Conservation (phyloP, 2,797 vertebrate genomes). For the Bradypodion ventrale region DNA sequence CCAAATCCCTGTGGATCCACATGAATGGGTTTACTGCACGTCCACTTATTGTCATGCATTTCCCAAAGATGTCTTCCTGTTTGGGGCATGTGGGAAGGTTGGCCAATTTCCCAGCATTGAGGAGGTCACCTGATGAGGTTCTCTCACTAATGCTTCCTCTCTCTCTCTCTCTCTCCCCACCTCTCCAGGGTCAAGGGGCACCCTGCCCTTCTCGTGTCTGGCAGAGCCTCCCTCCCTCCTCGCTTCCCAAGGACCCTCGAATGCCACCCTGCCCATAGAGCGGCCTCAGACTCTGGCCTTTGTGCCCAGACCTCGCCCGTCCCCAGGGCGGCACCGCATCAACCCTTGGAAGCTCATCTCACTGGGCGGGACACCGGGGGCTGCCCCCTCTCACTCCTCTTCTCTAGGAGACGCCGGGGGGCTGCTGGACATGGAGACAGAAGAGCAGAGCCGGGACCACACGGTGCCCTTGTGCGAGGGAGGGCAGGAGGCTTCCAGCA, state of each 20-base stretch:
- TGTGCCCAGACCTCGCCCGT: conserved; percentile 84
- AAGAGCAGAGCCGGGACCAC: conserved; percentile 86
- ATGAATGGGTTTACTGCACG: too few species aligned
- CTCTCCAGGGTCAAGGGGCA: conserved; percentile 74
- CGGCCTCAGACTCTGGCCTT: conserved; percentile 90
- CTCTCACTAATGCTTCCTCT: rapidly evolving
- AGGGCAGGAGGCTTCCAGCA: conserved; percentile 36
- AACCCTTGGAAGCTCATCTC: conserved; percentile 89
- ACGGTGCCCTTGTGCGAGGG: conserved; percentile 87
- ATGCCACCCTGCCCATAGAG: conserved; percentile 73
- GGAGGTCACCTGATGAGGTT: rapidly evolving
- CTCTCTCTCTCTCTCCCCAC: too few species aligned
- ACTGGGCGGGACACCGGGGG: conserved; percentile 77
- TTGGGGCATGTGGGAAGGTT: not conserved
- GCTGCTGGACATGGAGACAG: conserved; percentile 90
- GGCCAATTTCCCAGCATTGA: not conserved
- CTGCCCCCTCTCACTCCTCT: conserved; percentile 76
- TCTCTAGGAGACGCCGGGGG: conserved; percentile 73
- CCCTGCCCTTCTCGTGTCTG: conserved; percentile 80
- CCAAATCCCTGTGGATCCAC: too few species aligned
- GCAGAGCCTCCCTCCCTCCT: conserved; percentile 79
- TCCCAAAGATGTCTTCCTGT: not conserved
- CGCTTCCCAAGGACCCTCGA: conserved; percentile 66
- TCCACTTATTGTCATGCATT: too few species aligned
- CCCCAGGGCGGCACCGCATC: conserved; percentile 77